Base-by-base conservation (phyloP, 2,888 invertebrate genomes). In the Mechanitis messenoides region DNA sequence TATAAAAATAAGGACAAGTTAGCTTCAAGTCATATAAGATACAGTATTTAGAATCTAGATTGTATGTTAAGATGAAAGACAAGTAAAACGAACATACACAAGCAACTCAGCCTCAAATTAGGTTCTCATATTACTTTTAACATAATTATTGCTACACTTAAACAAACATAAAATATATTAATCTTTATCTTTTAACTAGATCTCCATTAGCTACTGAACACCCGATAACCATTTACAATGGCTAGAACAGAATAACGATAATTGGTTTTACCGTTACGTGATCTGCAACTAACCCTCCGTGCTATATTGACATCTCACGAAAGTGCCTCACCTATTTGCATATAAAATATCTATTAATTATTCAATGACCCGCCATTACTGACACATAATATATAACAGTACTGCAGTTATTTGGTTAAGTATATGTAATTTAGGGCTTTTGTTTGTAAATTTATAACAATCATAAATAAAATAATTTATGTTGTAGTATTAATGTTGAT, bases 221-320 rank as follows among this genome's bases (percentile, higher is more conserved):
- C 71, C 69, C 64, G 71, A 74, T 72, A 74, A 70, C 74, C 72
- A 73, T 79, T 79, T 79, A 80, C 83, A 78, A 65, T 66, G 68
- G 66, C 69, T 63, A 69, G 72, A 76, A 78, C 76, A 69, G 69
- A 72, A 78, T 74, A 75, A 81, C 83, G 81, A 82, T 84, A 83
- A 68, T 66, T 77, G 82, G 75, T 73, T 82, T 82, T 80, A 82
- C 79, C 73, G 80, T 74, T 71, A 83, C 81, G 81, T 83, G 83
- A 83, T 76, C 74, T 76, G 63, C 65, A 71, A 72, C 77, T 75
- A 63, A 61, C 61, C 74, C 73, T 72, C 74, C 65, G 70, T 66
- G 74, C 74, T 70, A 73, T 75, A 78, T 76, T 72, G 75, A 72
- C 71, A 72, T 70, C 73, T 78, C 79, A 78, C 77, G 78, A 75